phyloP scores from a whole-genome alignment of 2,888 invertebrate species.

The Parnassius orleans region DNA sequence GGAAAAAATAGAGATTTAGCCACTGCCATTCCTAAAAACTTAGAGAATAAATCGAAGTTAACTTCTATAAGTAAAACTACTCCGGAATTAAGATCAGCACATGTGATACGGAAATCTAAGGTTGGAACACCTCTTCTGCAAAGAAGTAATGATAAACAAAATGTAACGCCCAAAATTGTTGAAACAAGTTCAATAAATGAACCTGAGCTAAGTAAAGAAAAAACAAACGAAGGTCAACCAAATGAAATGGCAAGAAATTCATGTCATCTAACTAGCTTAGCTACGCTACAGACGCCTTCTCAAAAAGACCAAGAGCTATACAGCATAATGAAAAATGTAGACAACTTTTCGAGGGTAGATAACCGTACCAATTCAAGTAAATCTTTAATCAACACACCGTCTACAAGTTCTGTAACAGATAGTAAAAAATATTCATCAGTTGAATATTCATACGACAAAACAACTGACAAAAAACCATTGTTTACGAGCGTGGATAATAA shows the following conservation, averaged over 20 bases:
- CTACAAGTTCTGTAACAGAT: neutral
- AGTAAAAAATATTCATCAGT: neutral
- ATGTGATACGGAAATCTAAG: neutral
- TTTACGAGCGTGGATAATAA: neutral
- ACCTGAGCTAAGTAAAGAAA: neutral
- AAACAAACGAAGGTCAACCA: neutral
- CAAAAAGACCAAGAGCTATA: slow-evolving; percentile 15
- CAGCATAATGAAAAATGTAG: slow-evolving; percentile 1
- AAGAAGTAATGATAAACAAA: slow-evolving; percentile 1
- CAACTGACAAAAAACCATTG: neutral
- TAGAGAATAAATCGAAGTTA: neutral
- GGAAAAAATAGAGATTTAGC: neutral
- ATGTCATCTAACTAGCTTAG: neutral
- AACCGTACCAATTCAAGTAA: slow-evolving; percentile 1
- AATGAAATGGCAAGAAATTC: neutral
- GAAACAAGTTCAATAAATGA: neutral
- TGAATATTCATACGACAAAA: slow-evolving; percentile 11
- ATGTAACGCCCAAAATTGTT: neutral
- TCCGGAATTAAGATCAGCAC: neutral
- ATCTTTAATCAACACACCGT: neutral
- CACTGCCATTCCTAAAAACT: neutral
- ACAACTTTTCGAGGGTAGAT: neutral
- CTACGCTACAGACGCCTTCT: slow-evolving; percentile 1
- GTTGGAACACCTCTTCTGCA: neutral
- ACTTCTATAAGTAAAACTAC: neutral